These are phyloP conservation scores for Lasioglossum villosulum DNA, from an alignment of 2,888 invertebrate genomes.

Conservation along the genomic window DNA sequence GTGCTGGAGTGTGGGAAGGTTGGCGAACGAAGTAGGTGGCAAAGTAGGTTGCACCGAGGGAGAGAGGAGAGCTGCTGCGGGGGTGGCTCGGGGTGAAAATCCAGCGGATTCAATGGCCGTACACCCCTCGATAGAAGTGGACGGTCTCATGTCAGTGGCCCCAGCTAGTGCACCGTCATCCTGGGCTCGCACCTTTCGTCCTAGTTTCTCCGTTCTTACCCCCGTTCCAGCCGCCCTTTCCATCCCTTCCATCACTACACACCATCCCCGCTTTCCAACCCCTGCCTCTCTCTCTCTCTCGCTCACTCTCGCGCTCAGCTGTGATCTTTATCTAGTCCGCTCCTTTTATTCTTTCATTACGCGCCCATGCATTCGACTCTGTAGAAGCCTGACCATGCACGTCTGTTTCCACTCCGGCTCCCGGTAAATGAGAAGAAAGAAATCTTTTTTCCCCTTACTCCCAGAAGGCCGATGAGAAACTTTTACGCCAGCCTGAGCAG, in stretches of 20 bases:
- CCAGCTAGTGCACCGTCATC: constrained; percentile 74
- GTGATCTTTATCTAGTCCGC: neutral
- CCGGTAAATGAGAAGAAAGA: neutral
- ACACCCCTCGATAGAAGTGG: constrained; percentile 73
- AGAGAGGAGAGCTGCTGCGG: neutral
- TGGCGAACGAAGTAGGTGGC: constrained; percentile 56
- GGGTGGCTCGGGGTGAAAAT: constrained; percentile 63
- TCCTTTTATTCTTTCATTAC: constrained; percentile 4
- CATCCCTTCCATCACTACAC: neutral
- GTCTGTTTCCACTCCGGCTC: neutral
- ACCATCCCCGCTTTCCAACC: neutral
- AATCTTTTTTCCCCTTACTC: neutral
- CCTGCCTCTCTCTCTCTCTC: too few species aligned
- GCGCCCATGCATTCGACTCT: neutral
- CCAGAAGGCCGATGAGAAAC: neutral
- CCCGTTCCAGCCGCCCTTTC: constrained; percentile 6
- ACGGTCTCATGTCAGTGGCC: constrained; percentile 78
- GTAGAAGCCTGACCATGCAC: neutral
- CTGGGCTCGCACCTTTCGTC: constrained; percentile 70
- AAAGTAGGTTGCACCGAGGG: constrained; percentile 74
- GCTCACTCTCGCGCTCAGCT: neutral
- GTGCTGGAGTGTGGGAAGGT: constrained; percentile 53
- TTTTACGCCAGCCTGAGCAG: neutral
- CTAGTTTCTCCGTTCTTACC: constrained; percentile 27
- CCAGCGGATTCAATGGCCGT: constrained; percentile 61